These are phyloP conservation scores for Nephrotoma flavescens DNA, from an alignment of 2,888 invertebrate genomes.

Conservation along the genomic window DNA sequence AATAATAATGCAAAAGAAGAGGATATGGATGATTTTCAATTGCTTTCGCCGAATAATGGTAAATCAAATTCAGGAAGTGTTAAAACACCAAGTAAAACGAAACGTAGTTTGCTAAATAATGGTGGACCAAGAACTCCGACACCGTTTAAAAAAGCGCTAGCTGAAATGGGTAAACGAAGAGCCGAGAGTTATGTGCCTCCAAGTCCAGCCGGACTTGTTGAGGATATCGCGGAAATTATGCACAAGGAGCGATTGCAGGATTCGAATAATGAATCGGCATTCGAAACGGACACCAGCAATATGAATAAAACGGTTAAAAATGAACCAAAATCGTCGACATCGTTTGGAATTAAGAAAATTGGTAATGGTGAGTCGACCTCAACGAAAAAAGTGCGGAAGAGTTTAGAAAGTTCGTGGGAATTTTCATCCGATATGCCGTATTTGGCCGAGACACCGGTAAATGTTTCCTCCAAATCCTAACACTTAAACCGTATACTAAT, in stretches of 20 bases:
- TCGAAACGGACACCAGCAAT: constrained; percentile 15
- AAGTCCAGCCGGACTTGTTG: constrained; percentile 62
- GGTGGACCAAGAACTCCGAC: constrained; percentile 69
- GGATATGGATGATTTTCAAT: neutral
- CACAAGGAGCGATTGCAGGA: constrained; percentile 58
- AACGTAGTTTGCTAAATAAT: constrained; percentile 17
- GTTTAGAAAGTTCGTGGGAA: constrained; percentile 61
- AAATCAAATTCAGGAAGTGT: constrained; percentile 9
- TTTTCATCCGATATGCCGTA: constrained; percentile 51
- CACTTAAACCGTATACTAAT: neutral
- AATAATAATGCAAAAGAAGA: neutral
- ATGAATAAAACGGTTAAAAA: neutral
- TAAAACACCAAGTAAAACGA: constrained; percentile 26
- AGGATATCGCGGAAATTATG: constrained; percentile 79
- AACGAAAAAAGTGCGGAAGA: constrained; percentile 63
- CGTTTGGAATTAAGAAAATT: constrained; percentile 46
- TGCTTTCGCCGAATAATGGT: neutral
- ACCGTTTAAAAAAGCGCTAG: constrained; percentile 85
- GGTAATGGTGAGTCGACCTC: constrained; percentile 34
- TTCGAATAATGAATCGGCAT: constrained; percentile 29
- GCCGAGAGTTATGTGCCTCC: constrained; percentile 49
- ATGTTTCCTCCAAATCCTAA: constrained; percentile 13
- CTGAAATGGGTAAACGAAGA: constrained; percentile 69
- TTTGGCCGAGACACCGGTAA: constrained; percentile 64
- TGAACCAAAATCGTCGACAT: neutral